Conservation (phyloP, 2,113 vertebrate genomes). For the Cynocephalus volans region DNA sequence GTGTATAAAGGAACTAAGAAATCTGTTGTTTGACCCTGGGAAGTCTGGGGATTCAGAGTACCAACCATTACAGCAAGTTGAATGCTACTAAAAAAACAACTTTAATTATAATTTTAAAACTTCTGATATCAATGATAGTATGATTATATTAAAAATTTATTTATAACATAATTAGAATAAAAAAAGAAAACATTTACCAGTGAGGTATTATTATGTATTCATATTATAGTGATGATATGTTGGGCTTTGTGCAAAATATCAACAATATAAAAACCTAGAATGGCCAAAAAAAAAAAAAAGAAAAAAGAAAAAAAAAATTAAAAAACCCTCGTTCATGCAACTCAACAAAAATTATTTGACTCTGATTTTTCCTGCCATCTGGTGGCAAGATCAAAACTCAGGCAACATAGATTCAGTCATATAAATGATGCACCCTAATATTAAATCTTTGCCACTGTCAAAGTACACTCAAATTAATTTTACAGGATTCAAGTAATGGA, state of each 20-base stretch:
- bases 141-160: neutral
- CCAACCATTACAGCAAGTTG: neutral
- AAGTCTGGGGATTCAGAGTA: neutral
- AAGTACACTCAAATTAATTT: neutral
- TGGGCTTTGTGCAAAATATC: neutral
- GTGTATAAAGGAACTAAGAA: neutral
- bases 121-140: neutral
- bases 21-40: neutral
- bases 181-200: neutral
- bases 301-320: neutral
- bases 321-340: neutral
- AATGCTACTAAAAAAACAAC: neutral
- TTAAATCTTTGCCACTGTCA: neutral
- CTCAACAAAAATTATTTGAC: constrained; percentile 60
- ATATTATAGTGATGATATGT: neutral
- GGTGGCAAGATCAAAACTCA: constrained; percentile 79
- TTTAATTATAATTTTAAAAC: constrained; percentile 37
- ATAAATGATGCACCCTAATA: neutral
- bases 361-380: constrained; percentile 86
- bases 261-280: neutral
- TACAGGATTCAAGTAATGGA: neutral
- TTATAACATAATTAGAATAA: neutral
- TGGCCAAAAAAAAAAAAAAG: neutral
- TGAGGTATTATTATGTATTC: neutral
- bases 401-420: neutral